Conservation (phyloP, 2,888 invertebrate species). For the Chaitophorus viminalis region DNA sequence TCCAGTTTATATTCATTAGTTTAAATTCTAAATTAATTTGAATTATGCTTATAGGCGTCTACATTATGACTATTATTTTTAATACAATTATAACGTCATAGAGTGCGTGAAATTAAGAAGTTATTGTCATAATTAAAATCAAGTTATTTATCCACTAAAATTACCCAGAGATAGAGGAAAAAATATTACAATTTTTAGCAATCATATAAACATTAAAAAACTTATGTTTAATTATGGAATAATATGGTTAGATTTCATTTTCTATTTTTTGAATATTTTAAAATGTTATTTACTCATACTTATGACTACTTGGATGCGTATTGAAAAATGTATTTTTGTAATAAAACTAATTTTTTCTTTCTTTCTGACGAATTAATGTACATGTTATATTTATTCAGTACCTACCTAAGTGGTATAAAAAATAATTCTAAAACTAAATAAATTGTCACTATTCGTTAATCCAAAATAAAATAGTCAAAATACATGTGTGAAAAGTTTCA, state of each 20-base stretch:
- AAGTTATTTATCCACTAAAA: neutral
- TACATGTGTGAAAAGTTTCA: neutral
- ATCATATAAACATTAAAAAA: neutral
- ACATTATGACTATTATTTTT: no score
- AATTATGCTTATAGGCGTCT: no score
- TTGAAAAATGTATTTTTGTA: neutral
- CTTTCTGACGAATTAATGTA: neutral
- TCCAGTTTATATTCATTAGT: no score
- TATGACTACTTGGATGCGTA: neutral
- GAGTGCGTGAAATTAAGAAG: no score
- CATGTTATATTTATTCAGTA: neutral
- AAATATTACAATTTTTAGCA: neutral
- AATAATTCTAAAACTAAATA: neutral
- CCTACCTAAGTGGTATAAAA: neutral
- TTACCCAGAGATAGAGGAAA: neutral
- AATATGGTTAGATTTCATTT: neutral
- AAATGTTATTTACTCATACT: no score
- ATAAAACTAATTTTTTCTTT: neutral
- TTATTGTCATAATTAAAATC: no score
- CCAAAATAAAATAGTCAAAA: neutral
- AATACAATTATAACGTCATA: no score
- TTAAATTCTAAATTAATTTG: no score
- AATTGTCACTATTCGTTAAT: neutral
- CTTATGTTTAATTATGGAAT: neutral
- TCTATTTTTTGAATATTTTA: neutral